Base-by-base conservation (phyloP, 2,888 invertebrate genomes). In the Corbicula japonica region DNA sequence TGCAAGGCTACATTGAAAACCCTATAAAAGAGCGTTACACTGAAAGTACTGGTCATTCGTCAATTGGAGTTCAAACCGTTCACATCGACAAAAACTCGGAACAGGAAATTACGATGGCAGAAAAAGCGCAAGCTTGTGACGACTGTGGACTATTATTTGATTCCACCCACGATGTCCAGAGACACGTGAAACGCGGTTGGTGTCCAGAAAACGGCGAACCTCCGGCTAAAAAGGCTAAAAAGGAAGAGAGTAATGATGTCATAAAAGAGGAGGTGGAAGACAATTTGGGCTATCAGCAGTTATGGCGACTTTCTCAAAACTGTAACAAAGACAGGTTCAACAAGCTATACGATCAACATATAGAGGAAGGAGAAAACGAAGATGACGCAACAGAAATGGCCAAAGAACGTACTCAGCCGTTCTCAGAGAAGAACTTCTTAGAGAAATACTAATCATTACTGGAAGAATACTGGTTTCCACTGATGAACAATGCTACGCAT, bases 331-430 rank as follows among this genome's bases (percentile, higher is more conserved):
- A 61, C 28, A 46, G 48, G 30, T 61, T 61, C 52, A 61, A 61
- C 52, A 61, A 61, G 38, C 28, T 71, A 23, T 62, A 71, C 32
- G 46, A 71, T 28, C 71, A 61, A 50, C 62, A 50, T n/a, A 50
- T 61, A 4, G 48, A 35, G 1, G 30, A 71, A 28, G 71, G 62
- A 48, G 52, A 71, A 50, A 50, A 8, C 28, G 71, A 62, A 18
- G 71, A 48, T 5, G 62, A 71, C 15, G 71, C 62, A 12, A 38
- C 30, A 26, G 71, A 71, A 26, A 71, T 48, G 71, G 61, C 71
- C 5, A 52, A 46, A 41, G 61, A 52, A 35, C 62, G 62, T 50
- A 38, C 28, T 6, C 61, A 61, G 8, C 71, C 71, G 6, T 71
- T 50, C 52, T 50, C 48, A 26, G 61, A 71, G 35, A 61, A 34